phyloP scores from a whole-genome alignment of 2,797 vertebrate genomes.

The Aselliscus stoliczkanus region DNA sequence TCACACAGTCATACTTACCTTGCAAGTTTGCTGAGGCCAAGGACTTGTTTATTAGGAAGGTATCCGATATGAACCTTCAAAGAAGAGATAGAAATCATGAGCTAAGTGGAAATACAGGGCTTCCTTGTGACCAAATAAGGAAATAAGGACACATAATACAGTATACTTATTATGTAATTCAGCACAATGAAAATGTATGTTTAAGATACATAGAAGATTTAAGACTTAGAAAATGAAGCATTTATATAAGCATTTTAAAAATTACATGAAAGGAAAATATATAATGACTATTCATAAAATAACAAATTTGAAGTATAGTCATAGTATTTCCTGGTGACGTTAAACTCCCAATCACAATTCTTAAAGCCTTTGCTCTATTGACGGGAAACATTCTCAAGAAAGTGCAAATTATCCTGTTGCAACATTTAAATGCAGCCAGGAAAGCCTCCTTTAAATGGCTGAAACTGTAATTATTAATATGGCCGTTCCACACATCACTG shows the following conservation, averaged over 20 bases:
- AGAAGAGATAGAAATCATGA: constrained; percentile 64
- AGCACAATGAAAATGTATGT: neutral
- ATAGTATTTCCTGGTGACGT: neutral
- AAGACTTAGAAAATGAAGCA: neutral
- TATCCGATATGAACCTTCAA: constrained; percentile 97
- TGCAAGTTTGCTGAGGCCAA: constrained; percentile 98
- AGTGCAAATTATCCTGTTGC: neutral
- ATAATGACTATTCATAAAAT: neutral
- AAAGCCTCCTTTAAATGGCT: neutral
- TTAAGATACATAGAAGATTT: neutral
- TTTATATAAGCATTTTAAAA: neutral
- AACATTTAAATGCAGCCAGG: neutral
- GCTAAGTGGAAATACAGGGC: neutral
- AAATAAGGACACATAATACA: neutral
- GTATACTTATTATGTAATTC: neutral
- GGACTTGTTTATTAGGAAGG: constrained; percentile 97
- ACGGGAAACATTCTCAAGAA: neutral
- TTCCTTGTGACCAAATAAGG: neutral
- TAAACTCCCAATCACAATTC: neutral
- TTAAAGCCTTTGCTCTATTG: neutral
- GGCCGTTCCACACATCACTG: neutral
- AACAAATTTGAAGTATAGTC: neutral
- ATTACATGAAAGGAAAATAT: neutral
- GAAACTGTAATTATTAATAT: neutral
- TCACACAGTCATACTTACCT: constrained; percentile 84